Evolutionary conservation across 2,113 vertebrate species (phyloP), one percentile per base, ranked within the genome.

Genomic region (Edolisoma coerulescens): DNA sequence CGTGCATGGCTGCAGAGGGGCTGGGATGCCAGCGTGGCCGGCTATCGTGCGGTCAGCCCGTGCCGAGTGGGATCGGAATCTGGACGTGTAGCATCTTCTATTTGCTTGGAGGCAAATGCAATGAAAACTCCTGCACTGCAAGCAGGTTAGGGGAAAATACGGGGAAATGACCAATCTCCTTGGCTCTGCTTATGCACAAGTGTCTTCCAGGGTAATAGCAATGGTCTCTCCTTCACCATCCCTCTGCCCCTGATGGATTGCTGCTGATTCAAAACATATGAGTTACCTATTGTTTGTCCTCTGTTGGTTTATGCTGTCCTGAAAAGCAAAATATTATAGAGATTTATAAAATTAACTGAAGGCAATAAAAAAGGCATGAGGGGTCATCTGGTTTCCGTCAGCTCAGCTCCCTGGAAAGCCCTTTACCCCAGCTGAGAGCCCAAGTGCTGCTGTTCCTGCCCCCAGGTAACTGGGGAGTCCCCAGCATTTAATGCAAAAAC

Each of bases 191-290:
- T 57, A 19, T 7, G 16, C 17, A 9, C 19, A 52, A 19, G n/a
- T 11, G n/a, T 45, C 16, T 78, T 78, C 19, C 8, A 11, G 6
- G 18, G 18, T 37, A 33, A 53, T 7, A 32, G 41, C 0, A 0
- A 30, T 13, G n/a, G 53, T 33, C 61, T 59, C 53, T 52, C 50
- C 56, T 78, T 75, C 53, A 35, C 27, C 1, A 1, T 37, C 6
- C 3, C 6, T 23, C 21, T 57, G 68, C 47, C 57, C 42, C 81
- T 47, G 47, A 16, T 42, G 23, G 45, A 35, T 9, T 37, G 67
- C n/a, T 77, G 80, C 45, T 3, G 6, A 44, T 79, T 33, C 13
- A 5, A 15, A 84, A 63, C 0, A 0, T 30, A 30, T 0, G 0
- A 71, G 39, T 9, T 42, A 22, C 6, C 60, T 5, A 21, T 77